phyloP scores from a whole-genome alignment of 2,113 vertebrate species.

The Pyxicephalus adspersus region DNA sequence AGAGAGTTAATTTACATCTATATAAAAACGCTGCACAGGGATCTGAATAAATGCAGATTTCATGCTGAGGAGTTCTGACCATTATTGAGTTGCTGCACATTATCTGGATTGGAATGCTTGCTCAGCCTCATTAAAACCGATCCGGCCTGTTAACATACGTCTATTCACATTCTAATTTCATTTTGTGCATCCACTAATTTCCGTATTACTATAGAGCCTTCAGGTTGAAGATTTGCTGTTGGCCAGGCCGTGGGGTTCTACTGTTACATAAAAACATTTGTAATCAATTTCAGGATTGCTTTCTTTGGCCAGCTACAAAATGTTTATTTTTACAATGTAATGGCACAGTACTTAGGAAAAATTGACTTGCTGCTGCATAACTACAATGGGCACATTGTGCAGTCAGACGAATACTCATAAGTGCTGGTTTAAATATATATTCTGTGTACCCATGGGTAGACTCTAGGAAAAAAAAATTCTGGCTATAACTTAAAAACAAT shows the following conservation, averaged over 20 bases:
- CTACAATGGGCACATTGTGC: constrained; percentile 55
- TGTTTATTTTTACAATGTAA: constrained; percentile 57
- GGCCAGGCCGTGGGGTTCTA: constrained; percentile 42
- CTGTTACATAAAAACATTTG: constrained; percentile 57
- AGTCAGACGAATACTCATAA: constrained; percentile 45
- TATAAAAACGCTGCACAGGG: not conserved
- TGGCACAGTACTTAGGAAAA: constrained; percentile 54
- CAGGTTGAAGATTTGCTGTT: constrained; percentile 29
- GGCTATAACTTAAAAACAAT: constrained; percentile 46
- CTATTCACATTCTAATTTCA: constrained; percentile 53
- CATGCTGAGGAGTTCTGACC: constrained; percentile 19
- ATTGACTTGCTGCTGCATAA: constrained; percentile 47
- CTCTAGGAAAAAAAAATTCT: constrained; percentile 20
- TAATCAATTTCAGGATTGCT: constrained; percentile 56
- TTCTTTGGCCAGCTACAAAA: constrained; percentile 50
- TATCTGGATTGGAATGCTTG: constrained; percentile 10
- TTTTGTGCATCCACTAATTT: constrained; percentile 41
- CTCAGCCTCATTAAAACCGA: constrained; percentile 48
- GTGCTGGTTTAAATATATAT: constrained; percentile 50
- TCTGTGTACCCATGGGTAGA: constrained; percentile 36
- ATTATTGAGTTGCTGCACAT: constrained; percentile 22
- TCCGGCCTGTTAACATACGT: constrained; percentile 4
- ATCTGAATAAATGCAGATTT: constrained; percentile 40
- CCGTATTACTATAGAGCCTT: constrained; percentile 26
- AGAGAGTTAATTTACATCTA: constrained; percentile 21